A percentile compares a stretch with the other conserved stretches of the same genome.
Evolutionary conservation across 2,113 vertebrate genomes (phyloP).

Genomic region (Forbesichthys papilliferus): DNA sequence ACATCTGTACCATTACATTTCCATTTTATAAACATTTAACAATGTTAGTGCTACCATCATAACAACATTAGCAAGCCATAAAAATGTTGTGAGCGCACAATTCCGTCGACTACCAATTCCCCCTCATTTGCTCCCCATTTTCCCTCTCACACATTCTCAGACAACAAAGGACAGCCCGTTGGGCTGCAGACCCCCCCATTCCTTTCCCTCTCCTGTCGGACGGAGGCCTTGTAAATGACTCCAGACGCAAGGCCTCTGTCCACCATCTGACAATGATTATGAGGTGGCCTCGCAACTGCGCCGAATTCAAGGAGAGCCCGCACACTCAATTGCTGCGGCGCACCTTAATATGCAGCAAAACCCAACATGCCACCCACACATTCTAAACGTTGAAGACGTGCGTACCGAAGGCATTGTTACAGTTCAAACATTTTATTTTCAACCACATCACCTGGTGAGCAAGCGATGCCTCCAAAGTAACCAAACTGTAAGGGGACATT

Average conservation of each 20-base stretch:
- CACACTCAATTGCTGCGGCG: slow-evolving; percentile 52
- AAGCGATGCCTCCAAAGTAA: neutral
- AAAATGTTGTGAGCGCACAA: slow-evolving; percentile 9
- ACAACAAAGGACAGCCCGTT: slow-evolving; percentile 64
- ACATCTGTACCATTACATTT: neutral
- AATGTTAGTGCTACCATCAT: slow-evolving; percentile 7
- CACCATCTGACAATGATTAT: slow-evolving; percentile 74
- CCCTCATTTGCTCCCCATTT: slow-evolving; percentile 31
- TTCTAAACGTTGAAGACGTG: slow-evolving; percentile 3
- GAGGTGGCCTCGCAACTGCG: slow-evolving; percentile 22
- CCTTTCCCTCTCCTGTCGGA: slow-evolving; percentile 25
- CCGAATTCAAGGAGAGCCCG: slow-evolving; percentile 43
- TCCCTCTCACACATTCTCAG: slow-evolving; percentile 54
- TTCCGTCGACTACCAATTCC: slow-evolving; percentile 23
- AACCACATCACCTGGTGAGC: neutral
- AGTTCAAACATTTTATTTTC: neutral
- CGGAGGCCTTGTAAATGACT: slow-evolving; percentile 63
- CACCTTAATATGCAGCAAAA: slow-evolving; percentile 59
- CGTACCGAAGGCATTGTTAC: too few relatives aligned
- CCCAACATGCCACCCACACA: slow-evolving; percentile 59
- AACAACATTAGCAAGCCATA: slow-evolving; percentile 8
- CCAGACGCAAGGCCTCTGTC: slow-evolving; percentile 63
- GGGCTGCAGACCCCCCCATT: slow-evolving; percentile 3
- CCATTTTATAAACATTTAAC: neutral
- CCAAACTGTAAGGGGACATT: too few relatives aligned